Base-by-base conservation (phyloP, 2,113 vertebrate genomes). In the Gopherus evgoodei region DNA sequence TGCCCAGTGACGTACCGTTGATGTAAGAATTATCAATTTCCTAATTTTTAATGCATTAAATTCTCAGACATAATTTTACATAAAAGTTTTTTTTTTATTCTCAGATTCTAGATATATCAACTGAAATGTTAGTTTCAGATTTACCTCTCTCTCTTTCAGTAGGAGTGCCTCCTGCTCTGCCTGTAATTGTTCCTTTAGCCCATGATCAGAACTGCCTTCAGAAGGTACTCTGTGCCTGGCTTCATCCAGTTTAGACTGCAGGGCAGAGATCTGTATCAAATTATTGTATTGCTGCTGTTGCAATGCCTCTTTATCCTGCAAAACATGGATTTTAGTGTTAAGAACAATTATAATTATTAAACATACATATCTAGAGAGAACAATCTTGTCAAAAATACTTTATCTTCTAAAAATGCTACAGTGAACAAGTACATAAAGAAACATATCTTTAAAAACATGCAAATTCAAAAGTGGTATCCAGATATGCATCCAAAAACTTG, bases 271-370 rank as follows among this genome's bases (percentile, higher is more conserved):
- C 95, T 99, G 99, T 38, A 99, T 98, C 81, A 98, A 98, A 96
- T 98, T 98, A 10, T 98, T 98, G 94, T 98, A 98, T 89, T 99
- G 99, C 90, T 99, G 99, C 90, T 99, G 98, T 90, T 99, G 98
- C 57, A 99, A 90, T 1, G 98, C 98, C 85, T 99, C 99, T 87
- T 99, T 99, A 93, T 99, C 99, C 99, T 99, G 94, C 35, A 95
- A 83, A 82, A 84, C 4, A 13, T 62, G 27, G 65, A 90, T 65
- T 75, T 21, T 9, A 1, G 57, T 11, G 5, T 69, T 35, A 91
- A 8, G 75, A 83, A 56, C 52, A 52, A 96, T 25, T 83, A 49
- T 47, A 91, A 84, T 13, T 87, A 81, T 44, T 27, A 86, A 3
- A 65, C 4, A 80, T 6, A 78, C 14, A 12, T 49, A 82, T 5